phyloP scores from a whole-genome alignment of 1,140 invertebrate genomes.

The Zaprionus nigranus region DNA sequence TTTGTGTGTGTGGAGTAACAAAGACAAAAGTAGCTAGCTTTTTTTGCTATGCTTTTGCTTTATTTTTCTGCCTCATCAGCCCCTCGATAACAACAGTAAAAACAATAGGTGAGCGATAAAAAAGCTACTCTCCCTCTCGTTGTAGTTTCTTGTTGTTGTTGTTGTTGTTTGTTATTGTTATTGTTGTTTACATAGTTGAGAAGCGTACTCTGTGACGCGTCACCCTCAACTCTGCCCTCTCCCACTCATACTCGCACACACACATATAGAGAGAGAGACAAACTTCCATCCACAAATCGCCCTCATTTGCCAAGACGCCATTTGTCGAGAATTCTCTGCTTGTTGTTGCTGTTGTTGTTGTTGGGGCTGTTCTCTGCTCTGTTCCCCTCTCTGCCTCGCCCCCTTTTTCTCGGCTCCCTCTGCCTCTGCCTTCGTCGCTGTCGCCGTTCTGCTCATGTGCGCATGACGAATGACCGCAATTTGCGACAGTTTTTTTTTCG shows the following conservation, averaged over 20 bases:
- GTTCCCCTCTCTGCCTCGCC: not conserved
- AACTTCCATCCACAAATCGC: constrained; percentile 33
- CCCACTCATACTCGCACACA: constrained; percentile 3
- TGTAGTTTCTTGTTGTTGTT: constrained; percentile 16
- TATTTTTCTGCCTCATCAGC: constrained; percentile 49
- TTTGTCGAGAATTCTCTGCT: constrained; percentile 63
- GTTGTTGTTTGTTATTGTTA: constrained; percentile 21
- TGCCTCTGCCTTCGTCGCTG: constrained; percentile 29
- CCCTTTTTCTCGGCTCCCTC: constrained; percentile 6
- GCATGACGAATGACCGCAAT: constrained; percentile 84
- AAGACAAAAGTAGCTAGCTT: constrained; percentile 51
- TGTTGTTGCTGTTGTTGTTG: constrained; percentile 22
- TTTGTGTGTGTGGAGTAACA: constrained; percentile 50
- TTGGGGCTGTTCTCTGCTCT: constrained; percentile 12
- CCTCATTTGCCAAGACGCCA: constrained; percentile 68
- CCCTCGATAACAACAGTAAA: constrained; percentile 44
- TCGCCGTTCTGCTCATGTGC: constrained; percentile 79
- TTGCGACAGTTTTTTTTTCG: constrained; percentile 75
- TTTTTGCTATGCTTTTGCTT: constrained; percentile 25
- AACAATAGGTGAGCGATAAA: constrained; percentile 35
- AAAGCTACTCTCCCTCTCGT: constrained; percentile 30
- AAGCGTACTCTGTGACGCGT: not conserved
- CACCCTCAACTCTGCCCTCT: not conserved
- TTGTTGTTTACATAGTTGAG: constrained; percentile 32
- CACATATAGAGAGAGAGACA: not conserved